Percentiles rank a stretch among this genome's conserved stretches.
Evolutionary conservation across 2,797 vertebrate genomes (phyloP).

Genomic region (Pelochelys cantorii): DNA sequence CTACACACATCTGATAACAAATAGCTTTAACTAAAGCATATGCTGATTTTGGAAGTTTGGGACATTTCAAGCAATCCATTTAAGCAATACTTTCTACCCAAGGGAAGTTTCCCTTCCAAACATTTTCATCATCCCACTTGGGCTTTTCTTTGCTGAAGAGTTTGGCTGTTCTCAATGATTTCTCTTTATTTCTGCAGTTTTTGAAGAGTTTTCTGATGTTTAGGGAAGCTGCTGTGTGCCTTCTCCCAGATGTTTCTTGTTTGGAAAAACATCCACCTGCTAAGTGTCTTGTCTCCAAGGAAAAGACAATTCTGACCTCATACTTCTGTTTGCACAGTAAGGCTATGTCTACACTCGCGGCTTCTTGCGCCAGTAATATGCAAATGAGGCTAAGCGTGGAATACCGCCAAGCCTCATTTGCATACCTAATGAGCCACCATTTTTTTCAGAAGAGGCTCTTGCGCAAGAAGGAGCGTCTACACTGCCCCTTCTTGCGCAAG

Average conservation of each 20-base stretch:
- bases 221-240: slow-evolving; percentile 3
- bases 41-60: slow-evolving; percentile 6
- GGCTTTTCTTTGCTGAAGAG: slow-evolving; percentile 53
- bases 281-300: slow-evolving; percentile 43
- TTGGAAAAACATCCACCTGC: slow-evolving; percentile 70
- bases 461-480: too few relatives aligned
- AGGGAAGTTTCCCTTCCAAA: slow-evolving; percentile 63
- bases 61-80: slow-evolving; percentile 42
- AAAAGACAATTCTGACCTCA: slow-evolving; percentile 33
- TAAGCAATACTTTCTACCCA: slow-evolving; percentile 63
- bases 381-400: too few relatives aligned
- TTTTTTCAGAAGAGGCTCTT: too few relatives aligned
- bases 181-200: slow-evolving; percentile 37
- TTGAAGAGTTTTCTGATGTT: slow-evolving; percentile 40
- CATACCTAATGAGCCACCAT: too few relatives aligned
- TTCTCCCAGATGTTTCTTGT: slow-evolving; percentile 61
- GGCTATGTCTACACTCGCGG: too few relatives aligned
- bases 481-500: too few relatives aligned
- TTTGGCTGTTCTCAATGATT: slow-evolving; percentile 47
- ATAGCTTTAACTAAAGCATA: not conserved
- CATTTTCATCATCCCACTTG: slow-evolving; percentile 60
- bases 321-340: slow-evolving; percentile 52
- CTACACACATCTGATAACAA: not conserved
- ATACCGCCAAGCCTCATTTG: too few relatives aligned
- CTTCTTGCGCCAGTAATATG: too few relatives aligned